A percentile compares a stretch with the other conserved stretches of the same genome.
phyloP scores from a whole-genome alignment of 2,888 invertebrate species.

The Caenorhabditis uteleia region DNA sequence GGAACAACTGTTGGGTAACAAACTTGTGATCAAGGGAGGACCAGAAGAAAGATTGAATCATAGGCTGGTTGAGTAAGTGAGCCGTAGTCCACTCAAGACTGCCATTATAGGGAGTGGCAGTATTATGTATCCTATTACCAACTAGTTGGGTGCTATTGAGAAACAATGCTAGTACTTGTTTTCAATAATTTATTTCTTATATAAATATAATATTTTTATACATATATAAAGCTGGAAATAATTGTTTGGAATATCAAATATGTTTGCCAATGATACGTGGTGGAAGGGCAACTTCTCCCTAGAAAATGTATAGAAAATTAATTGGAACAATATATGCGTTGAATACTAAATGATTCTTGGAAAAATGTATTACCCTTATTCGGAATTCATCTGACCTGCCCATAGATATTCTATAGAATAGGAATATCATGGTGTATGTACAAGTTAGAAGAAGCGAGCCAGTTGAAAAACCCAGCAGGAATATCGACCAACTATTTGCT shows the following conservation, averaged over 20 bases:
- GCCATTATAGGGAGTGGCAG: neutral
- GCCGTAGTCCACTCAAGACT: neutral
- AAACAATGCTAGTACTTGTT: neutral
- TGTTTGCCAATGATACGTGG: constrained; percentile 34
- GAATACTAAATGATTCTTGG: neutral
- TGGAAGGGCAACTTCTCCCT: constrained; percentile 37
- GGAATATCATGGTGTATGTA: constrained; percentile 12
- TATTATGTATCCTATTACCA: neutral
- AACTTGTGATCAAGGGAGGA: too few relatives aligned
- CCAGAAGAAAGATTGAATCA: too few relatives aligned
- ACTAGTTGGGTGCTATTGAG: neutral
- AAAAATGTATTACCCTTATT: constrained; percentile 16
- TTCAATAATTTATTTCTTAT: neutral
- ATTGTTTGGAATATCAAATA: constrained; percentile 2
- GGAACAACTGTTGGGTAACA: too few relatives aligned
- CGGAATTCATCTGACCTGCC: constrained; percentile 25
- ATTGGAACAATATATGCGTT: neutral
- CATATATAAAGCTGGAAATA: neutral
- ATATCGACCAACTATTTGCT: constrained; percentile 36
- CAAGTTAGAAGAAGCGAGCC: constrained; percentile 16
- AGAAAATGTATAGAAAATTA: constrained; percentile 3
- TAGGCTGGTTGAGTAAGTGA: neutral
- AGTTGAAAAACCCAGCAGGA: constrained; percentile 27
- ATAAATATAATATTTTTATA: neutral
- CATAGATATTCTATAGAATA: constrained; percentile 17